Evolutionary conservation across 2,113 vertebrate species (phyloP), one percentile per base, ranked within the genome.

Genomic region (Oplegnathus fasciatus): DNA sequence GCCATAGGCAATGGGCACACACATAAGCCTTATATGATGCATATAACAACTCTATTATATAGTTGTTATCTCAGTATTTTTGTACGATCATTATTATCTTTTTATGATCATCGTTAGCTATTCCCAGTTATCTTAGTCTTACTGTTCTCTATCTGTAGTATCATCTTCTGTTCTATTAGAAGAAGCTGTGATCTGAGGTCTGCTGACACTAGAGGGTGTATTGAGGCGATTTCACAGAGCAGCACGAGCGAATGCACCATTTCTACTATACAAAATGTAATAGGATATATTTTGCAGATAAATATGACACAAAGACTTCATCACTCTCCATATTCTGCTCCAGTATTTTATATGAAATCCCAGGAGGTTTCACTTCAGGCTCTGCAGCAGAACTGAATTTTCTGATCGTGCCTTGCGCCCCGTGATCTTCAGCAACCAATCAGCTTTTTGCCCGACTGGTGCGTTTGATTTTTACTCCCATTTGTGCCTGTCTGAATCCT

Each of bases 341-440:
- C 4, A 40, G 26, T 9, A 50, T 64, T 10, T 73, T 20, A 57
- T 5, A 48, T 30, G 5, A 34, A 84, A 26, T 50, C 13, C 2
- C 55, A 64, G 9, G 20, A 54, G 5, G 2, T 17, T 9, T 73
- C 8, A 26, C 15, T 26, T 30, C n/a, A 32, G 20, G 37, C 50
- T 52, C 32, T 20, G 1, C 37, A 28, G 32, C 50, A 28, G 32
- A 42, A 34, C 20, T 66, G 24, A 9, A 61, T 46, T 15, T 77
- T 50, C 24, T 30, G 52, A 13, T 77, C 44, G 61, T 60, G 26
- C 32, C 30, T 50, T 24, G 3, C 13, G 17, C 42, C 90, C 26
- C 75, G 81, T 89, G 90, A 80, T 86, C 67, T 26, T 40, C 28
- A 26, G 22, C 20, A 84, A 62, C 94, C 93, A 94, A 94, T 95